These are phyloP conservation scores for Macaca mulatta DNA, from an alignment of 2,113 vertebrate genomes.

Conservation along the genomic window DNA sequence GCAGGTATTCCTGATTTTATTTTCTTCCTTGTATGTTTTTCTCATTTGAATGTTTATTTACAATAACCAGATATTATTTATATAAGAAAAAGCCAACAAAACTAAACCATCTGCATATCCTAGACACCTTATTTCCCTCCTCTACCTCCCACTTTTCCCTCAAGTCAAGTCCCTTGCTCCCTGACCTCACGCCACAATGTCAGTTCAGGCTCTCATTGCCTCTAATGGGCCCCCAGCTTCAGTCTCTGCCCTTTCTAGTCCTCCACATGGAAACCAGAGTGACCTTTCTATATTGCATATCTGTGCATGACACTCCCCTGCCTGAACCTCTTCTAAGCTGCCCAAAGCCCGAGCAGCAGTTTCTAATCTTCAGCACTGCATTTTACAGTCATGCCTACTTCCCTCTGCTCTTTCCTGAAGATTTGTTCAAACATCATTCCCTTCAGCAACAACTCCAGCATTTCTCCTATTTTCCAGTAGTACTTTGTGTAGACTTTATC, in stretches of 20 bases:
- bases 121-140: neutral
- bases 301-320: neutral
- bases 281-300: fast-evolving
- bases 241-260: neutral
- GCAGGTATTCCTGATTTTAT: neutral
- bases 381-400: neutral
- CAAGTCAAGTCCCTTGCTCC: neutral
- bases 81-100: neutral
- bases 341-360: neutral
- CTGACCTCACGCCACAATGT: neutral
- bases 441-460: neutral
- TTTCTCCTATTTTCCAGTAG: neutral
- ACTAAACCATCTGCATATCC: neutral
- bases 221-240: neutral
- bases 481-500: neutral
- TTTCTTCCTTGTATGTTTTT: neutral
- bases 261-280: neutral
- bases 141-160: neutral
- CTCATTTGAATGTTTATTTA: neutral
- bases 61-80: neutral
- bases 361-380: neutral
- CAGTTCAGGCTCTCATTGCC: neutral
- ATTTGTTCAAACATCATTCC: neutral
- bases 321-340: neutral
- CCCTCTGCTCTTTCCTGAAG: neutral